Base-by-base conservation (phyloP, 2,888 invertebrate species). In the Pollenia griseotomentosa region DNA sequence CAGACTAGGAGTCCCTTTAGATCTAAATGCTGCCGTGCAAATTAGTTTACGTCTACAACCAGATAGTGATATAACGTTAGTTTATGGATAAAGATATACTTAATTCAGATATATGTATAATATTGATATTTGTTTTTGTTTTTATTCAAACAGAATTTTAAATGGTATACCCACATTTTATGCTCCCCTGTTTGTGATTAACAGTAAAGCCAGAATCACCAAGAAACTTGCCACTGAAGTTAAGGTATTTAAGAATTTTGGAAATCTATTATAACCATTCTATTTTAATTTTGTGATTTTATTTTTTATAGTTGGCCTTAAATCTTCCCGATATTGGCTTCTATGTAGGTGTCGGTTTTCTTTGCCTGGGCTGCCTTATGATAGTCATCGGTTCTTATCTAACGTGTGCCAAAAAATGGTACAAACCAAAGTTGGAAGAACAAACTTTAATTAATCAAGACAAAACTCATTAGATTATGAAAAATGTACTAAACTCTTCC, bases 1-100 rank as follows among this genome's bases (percentile, higher is more conserved):
- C 89, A 95, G 93, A 89, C 95, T 97, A 23, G 97, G 97, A 0
- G 95, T 97, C 90, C 97, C 98, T 23, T 92, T 98, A 71, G 91
- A 94, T 70, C 97, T 97, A 4, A 93, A 94, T 79, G 98, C 97
- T 0, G 95, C 96, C 88, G 93, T 98, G 53, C 89, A 97, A 96
- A 94, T 98, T 88, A 97, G 96, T 93, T 92, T 96, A 83, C 90
- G 94, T 14, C 89, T 96, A 8, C 91, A 94, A 86, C 93, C 94
- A 8, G 94, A 95, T 84, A 66, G 90, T 0, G 91, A 93, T 4
- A 94, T 96, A 66, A 91, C 91, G 96, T 96, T 93, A 95, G 94
- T 94, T 19, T 14, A 40, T 9, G 9, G 7, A n/a, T 8, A 1
- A 44, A 65, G 16, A 8, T 1, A 57, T 40, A n/a, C 6, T 33